Evolutionary conservation across 2,888 invertebrate genomes (phyloP), one percentile per base, ranked within the genome.

Genomic region (Geotrupes spiniger): DNA sequence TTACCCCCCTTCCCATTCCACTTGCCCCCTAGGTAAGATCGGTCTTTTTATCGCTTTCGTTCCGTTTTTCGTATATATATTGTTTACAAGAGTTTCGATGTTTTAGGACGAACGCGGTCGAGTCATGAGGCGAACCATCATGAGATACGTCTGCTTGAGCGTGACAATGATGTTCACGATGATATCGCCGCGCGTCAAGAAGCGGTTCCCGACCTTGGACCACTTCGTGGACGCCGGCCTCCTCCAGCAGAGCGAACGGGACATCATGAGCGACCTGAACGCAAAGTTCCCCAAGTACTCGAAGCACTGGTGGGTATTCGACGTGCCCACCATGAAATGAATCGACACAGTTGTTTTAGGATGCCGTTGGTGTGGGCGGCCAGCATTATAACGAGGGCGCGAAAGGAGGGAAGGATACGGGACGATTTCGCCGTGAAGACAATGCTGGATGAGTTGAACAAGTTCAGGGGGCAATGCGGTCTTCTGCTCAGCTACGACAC

Each of bases 341-440:
- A 4, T 12, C n/a, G 5, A 11, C 11, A 26, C 21, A 11, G n/a
- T 21, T 39, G 42, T 66, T 63, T 48, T 61, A 82, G 82, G 82
- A 74, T 93, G 62, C 92, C 93, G 5, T 88, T 93, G 53, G 90
- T 92, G 8, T 93, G 93, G 93, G 92, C 92, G 1, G 85, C 91
- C 1, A 89, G 90, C 70, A 92, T 93, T 60, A 87, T 92, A 50
- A 92, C 92, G 0, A 76, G 92, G 55, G 92, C 92, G 2, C 79
- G 92, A n/a, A 92, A 90, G 65, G 92, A 92, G 72, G 92, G 92
- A 10, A 78, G 92, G 60, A 90, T 92, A 64, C 79, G 91, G 51
- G 92, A 92, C 61, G 94, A 95, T 71, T 93, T 92, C 66, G 92
- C 94, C 0, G 91, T 94, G 0, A 92, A 94, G 70, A 93, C 93